phyloP scores from a whole-genome alignment of 2,797 vertebrate species.

The Gambusia yucatana region DNA sequence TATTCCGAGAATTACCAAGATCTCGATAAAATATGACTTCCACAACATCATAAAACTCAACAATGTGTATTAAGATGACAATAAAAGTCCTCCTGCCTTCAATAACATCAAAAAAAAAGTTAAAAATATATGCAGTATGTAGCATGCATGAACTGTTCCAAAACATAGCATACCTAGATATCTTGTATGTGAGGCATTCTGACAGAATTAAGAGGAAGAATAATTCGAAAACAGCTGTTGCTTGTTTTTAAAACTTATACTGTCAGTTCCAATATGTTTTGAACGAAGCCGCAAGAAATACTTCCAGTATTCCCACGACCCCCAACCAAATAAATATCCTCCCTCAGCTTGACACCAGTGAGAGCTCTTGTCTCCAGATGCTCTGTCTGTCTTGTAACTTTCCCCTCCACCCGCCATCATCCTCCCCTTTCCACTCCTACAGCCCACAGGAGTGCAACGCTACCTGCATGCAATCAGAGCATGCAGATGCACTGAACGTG shows the following conservation, averaged over 20 bases:
- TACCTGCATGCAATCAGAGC: constrained; percentile 54
- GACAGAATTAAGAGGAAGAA: neutral
- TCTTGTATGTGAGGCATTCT: neutral
- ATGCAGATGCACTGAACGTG: constrained; percentile 20
- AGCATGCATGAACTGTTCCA: neutral
- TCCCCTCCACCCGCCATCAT: neutral
- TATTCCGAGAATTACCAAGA: neutral
- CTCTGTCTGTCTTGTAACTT: constrained; percentile 36
- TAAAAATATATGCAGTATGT: neutral
- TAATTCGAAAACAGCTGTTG: constrained; percentile 13
- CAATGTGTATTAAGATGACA: neutral
- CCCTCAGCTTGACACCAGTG: constrained; percentile 46
- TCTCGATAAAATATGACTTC: neutral
- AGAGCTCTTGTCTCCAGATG: constrained; percentile 60
- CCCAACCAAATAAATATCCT: constrained; percentile 54
- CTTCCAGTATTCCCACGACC: constrained; percentile 63
- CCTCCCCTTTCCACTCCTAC: constrained; percentile 3
- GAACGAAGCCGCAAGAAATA: constrained; percentile 40
- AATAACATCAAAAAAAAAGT: neutral
- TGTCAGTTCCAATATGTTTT: constrained; percentile 14
- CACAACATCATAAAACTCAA: too few species aligned
- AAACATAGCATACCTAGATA: neutral
- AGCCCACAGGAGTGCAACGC: constrained; percentile 39
- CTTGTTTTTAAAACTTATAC: constrained; percentile 21
- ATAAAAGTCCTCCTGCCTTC: neutral